Conservation (phyloP, 1,140 invertebrate species). For the Galleria mellonella region DNA sequence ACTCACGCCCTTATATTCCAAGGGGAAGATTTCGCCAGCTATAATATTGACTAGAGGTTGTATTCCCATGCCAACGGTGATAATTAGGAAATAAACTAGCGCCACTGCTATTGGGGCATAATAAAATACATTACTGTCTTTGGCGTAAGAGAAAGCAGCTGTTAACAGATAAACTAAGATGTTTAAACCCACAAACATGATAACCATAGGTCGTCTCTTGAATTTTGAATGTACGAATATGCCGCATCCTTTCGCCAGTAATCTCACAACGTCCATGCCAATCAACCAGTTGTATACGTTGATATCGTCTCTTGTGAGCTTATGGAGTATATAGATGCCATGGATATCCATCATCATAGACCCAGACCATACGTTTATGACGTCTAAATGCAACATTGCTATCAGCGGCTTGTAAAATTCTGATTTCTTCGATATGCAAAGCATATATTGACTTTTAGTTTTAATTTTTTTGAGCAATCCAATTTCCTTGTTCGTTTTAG, state of each 20-base stretch:
- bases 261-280: too few species aligned
- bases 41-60: conserved; percentile 1
- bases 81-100: conserved; percentile 11
- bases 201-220: conserved; percentile 10
- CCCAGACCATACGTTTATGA: conserved; percentile 18
- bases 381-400: conserved; percentile 24
- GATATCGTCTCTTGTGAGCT: too few species aligned
- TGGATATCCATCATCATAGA: not conserved
- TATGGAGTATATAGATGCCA: too few species aligned
- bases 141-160: conserved; percentile 6
- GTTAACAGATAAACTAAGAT: conserved; percentile 3
- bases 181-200: conserved; percentile 5
- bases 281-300: too few species aligned
- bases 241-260: too few species aligned
- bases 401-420: conserved; percentile 28
- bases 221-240: not conserved
- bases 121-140: conserved; percentile 6
- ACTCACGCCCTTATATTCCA: conserved; percentile 9
- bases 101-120: conserved; percentile 6
- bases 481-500: conserved; percentile 9
- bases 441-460: not conserved
- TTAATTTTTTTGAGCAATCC: conserved; percentile 1
- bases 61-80: conserved; percentile 3
- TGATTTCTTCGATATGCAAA: not conserved
- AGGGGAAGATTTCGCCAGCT: conserved; percentile 17